Base-by-base conservation (phyloP, 2,888 invertebrate genomes). In the Theretra japonica region DNA sequence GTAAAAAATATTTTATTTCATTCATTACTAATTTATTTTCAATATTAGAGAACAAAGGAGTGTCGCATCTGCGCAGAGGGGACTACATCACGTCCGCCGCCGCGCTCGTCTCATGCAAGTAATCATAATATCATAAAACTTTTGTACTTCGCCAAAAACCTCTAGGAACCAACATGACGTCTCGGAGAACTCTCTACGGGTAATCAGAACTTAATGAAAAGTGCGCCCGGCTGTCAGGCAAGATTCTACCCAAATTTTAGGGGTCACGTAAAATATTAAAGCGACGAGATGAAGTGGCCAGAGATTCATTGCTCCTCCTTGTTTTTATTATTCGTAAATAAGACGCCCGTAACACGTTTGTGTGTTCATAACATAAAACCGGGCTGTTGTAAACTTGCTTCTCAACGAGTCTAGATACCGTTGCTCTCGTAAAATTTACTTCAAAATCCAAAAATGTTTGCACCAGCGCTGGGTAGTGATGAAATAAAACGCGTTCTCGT, bases 181-280 rank as follows among this genome's bases (percentile, higher is more conserved):
- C 90, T 90, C 82, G 79, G 82, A 80, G 84, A 88, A 88, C 88
- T 88, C 89, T 87, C 88, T 80, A 82, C 82, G 89, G 89, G 93
- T 93, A 94, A 93, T 94, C 93, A 91, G 89, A 91, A 91, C 87
- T 91, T 94, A 94, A 94, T 94, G 94, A 93, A 92, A 92, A 93
- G 91, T 92, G 90, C 90, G 90, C 90, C 86, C 87, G 87, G 81
- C 87, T 86, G 87, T 85, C 88, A 84, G 87, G 77, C 86, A 83
- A 81, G 83, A 81, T 85, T 84, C 86, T 84, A 87, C 89, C 88
- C 88, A 91, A 90, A 92, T 92, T 93, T 93, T 89, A 91, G 92
- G 87, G 94, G 93, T 94, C 94, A 94, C 94, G 94, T 94, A 94
- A 93, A 94, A 94, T 94, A 94, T 94, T 94, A 94, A 94, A 93